A percentile compares a stretch with the other conserved stretches of the same genome.
phyloP scores from a whole-genome alignment of 2,113 vertebrate genomes.

The Atractosteus spatula region DNA sequence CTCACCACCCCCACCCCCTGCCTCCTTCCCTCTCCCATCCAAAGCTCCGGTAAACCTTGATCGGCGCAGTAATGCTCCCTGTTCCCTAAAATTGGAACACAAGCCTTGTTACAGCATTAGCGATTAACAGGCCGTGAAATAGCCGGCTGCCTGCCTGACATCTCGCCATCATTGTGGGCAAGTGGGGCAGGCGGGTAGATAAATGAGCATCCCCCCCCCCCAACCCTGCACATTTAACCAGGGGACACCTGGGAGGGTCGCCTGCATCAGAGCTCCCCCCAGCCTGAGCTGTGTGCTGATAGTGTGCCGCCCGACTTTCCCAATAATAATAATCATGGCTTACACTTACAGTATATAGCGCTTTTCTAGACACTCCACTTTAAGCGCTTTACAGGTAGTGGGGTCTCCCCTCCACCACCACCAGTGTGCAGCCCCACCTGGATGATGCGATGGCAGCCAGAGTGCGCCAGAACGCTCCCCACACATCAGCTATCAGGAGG shows the following conservation, averaged over 20 bases:
- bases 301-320: too few species aligned
- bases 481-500: too few species aligned
- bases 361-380: too few species aligned
- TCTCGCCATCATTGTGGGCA: constrained; percentile 76
- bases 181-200: constrained; percentile 74
- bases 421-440: too few species aligned
- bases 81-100: constrained; percentile 71
- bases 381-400: too few species aligned
- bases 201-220: constrained; percentile 67
- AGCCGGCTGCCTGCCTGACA: constrained; percentile 81
- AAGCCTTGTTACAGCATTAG: constrained; percentile 79
- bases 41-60: constrained; percentile 61
- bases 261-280: constrained; percentile 5
- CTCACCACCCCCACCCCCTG: constrained; percentile 18
- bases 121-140: constrained; percentile 95
- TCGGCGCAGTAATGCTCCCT: constrained; percentile 64
- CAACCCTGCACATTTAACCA: constrained; percentile 41
- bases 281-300: too few species aligned
- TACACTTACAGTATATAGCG: too few species aligned
- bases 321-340: too few species aligned
- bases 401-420: too few species aligned
- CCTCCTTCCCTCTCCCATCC: constrained; percentile 31
- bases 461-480: too few species aligned
- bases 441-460: too few species aligned
- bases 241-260: constrained; percentile 49